Conservation (phyloP, 2,888 invertebrate genomes). For the Trichogramma dendrolimi region DNA sequence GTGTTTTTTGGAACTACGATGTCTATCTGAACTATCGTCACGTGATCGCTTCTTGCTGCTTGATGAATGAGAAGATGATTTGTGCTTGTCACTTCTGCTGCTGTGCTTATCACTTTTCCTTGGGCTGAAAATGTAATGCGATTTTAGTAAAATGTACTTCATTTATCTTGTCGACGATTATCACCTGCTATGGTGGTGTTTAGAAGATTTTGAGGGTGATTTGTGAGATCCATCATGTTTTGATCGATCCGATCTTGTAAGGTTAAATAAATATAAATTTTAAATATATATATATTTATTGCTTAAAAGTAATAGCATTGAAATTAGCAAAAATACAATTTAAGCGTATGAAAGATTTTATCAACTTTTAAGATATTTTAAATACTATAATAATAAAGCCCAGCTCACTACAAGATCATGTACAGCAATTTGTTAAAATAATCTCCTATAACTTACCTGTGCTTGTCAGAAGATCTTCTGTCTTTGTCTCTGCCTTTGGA, state of each 20-base stretch:
- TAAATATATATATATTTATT: no score
- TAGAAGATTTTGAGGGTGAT: conserved; percentile 57
- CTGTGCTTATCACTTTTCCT: conserved; percentile 49
- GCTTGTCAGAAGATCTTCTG: conserved; percentile 48
- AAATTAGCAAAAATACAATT: no score
- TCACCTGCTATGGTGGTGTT: conserved; percentile 56
- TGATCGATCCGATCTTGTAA: conserved; percentile 48
- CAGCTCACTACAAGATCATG: not conserved
- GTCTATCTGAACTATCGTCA: conserved; percentile 68
- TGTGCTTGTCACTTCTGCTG: conserved; percentile 49
- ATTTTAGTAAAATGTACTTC: conserved; percentile 12
- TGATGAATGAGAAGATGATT: conserved; percentile 52
- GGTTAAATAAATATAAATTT: conserved; percentile 7
- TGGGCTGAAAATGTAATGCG: conserved; percentile 42
- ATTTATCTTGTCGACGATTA: conserved; percentile 23
- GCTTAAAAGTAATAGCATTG: no score
- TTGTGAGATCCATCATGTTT: conserved; percentile 50
- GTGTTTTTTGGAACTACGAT: conserved; percentile 66
- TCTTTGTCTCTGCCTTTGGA: conserved; percentile 50
- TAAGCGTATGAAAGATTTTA: no score
- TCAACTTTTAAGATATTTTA: no score
- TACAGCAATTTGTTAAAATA: conserved; percentile 25
- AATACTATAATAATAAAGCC: no score
- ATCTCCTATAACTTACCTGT: conserved; percentile 40
- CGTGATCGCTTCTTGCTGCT: conserved; percentile 69